phyloP scores from a whole-genome alignment of 2,113 vertebrate genomes.

The Fregata magnificens region DNA sequence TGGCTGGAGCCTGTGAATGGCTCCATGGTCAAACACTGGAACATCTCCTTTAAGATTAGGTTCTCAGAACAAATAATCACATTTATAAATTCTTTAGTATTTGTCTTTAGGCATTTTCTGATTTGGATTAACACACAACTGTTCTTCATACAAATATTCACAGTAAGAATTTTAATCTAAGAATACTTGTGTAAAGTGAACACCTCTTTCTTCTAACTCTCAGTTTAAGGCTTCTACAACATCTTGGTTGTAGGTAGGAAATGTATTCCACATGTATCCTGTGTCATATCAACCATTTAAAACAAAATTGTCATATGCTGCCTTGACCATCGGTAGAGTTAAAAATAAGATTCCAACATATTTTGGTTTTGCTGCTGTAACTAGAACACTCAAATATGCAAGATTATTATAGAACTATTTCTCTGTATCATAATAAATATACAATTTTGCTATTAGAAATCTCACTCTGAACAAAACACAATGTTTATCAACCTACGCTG shows the following conservation, averaged over 20 bases:
- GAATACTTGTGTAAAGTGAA: not conserved
- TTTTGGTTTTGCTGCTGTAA: not conserved
- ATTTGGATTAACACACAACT: not conserved
- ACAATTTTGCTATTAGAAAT: not conserved
- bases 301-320: not conserved
- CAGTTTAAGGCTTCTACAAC: not conserved
- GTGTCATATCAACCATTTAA: not conserved
- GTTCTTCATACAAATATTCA: not conserved
- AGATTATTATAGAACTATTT: not conserved
- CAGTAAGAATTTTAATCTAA: not conserved
- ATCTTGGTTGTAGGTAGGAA: not conserved
- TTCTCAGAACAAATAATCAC: not conserved
- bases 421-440: not conserved
- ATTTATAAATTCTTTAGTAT: not conserved
- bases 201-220: not conserved
- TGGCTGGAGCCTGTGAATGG: not conserved
- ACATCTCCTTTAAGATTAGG: not conserved
- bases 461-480: not conserved
- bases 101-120: not conserved
- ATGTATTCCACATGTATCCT: not conserved
- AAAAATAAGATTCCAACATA: not conserved
- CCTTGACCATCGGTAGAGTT: not conserved
- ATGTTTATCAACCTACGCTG: not conserved
- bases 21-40: not conserved
- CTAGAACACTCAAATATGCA: not conserved